Evolutionary conservation across 2,113 vertebrate species (phyloP).

Genomic region (Hypomesus transpacificus): DNA sequence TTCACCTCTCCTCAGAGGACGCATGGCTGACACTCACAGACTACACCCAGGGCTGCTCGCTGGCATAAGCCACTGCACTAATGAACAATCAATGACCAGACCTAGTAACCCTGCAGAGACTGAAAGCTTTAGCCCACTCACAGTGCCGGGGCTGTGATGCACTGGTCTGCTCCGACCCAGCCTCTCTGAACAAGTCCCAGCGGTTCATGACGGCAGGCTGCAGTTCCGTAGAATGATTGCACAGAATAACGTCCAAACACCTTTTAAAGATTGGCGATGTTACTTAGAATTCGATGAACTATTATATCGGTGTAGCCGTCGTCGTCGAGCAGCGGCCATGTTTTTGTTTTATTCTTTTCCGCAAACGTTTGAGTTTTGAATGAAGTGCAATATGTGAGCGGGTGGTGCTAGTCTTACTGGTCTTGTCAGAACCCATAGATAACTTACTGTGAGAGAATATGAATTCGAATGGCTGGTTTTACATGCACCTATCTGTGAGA

Average conservation of each 20-base stretch:
- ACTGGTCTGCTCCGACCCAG: too few species aligned
- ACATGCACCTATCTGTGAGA: conserved; percentile 51
- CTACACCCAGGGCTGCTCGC: neutral
- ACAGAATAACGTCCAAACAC: conserved; percentile 28
- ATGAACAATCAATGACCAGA: conserved; percentile 1
- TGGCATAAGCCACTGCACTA: conserved; percentile 1
- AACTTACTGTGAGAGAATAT: conserved; percentile 18
- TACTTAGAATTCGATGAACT: conserved; percentile 26
- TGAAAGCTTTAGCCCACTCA: neutral
- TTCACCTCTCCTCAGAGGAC: neutral
- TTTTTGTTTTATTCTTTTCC: conserved; percentile 3
- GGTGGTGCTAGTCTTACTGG: conserved; percentile 22
- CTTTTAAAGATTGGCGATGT: conserved; percentile 31
- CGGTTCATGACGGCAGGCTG: too few species aligned
- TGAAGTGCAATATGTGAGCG: conserved; percentile 58
- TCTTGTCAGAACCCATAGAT: conserved; percentile 30
- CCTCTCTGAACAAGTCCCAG: too few species aligned
- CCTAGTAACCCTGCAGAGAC: conserved; percentile 2
- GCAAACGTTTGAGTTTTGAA: conserved; percentile 14
- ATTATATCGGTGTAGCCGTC: neutral
- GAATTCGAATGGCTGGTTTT: conserved; percentile 17
- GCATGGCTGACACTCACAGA: neutral
- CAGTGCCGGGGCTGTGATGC: too few species aligned
- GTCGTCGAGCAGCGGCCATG: neutral
- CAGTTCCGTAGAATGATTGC: conserved; percentile 17